Base-by-base conservation (phyloP, 2,888 invertebrate genomes). In the Falcaria lacertinaria region DNA sequence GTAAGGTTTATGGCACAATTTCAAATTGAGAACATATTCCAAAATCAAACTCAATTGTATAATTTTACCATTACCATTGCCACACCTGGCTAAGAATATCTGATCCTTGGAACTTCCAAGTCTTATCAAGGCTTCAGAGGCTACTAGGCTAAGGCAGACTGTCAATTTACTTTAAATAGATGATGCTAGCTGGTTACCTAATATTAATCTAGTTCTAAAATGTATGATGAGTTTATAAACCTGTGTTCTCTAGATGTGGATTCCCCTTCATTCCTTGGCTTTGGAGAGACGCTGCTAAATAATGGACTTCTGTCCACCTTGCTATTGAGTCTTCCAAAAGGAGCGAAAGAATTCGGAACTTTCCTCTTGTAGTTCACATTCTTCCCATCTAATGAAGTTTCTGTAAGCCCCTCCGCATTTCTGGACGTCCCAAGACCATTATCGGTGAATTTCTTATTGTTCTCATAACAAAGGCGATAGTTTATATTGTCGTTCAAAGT, bases 401-500 rank as follows among this genome's bases (percentile, higher is more conserved):
- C 90, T 1, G 78, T 72, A 17, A 79, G 79, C 42, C 64, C 73
- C 3, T 79, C 80, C 7, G 60, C 58, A 44, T 72, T 73, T 43
- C 64, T 75, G 2, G 87, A 85, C 5, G 76, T 67, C 53, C 85
- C 89, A 8, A 84, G 88, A 39, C 69, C 71, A 25, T 64, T 65
- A 34, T 79, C 80, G 19, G 57, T 58, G 13, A 68, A 69, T 48
- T 80, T 79, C 1, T 80, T 80, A 47, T 82, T 82, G 44, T 66
- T 77, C 54, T 89, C 89, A 55, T 82, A 90, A 69, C 80, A 83
- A 61, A 90, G 74, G 33, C 89, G 80, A 60, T 90, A 90, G 57
- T 90, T 90, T 28, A 90, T 88, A 49, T 90, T 90, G 52, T 90
- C 89, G 50, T 88, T 91, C 44, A 91, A 62, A 4, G 91, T 85